phyloP scores from a whole-genome alignment of 2,113 vertebrate species.

The Carassius auratus region DNA sequence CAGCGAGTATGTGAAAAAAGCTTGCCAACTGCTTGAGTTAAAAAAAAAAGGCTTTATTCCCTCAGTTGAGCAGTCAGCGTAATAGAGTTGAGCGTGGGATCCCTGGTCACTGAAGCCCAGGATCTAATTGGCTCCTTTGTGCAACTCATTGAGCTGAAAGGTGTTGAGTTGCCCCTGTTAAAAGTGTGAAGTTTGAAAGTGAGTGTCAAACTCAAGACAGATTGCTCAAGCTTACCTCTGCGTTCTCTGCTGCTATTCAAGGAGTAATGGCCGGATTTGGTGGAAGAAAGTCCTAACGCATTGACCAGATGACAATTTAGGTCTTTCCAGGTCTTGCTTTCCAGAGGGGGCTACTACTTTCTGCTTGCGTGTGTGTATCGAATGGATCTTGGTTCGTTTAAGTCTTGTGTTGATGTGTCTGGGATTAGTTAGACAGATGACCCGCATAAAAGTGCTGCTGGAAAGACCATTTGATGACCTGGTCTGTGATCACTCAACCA shows the following conservation, averaged over 20 bases:
- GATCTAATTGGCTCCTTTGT: conserved; percentile 56
- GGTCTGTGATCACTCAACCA: conserved; percentile 75
- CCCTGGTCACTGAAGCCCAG: conserved; percentile 20
- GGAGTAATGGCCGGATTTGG: conserved; percentile 38
- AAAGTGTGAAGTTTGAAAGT: conserved; percentile 50
- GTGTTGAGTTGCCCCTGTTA: conserved; percentile 48
- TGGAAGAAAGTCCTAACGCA: conserved; percentile 46
- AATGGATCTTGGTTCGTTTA: conserved; percentile 45
- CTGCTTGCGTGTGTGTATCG: conserved; percentile 46
- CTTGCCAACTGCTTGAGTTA: conserved; percentile 39
- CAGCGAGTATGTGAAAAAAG: not conserved
- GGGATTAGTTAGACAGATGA: conserved; percentile 78
- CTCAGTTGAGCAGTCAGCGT: conserved; percentile 32
- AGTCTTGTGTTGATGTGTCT: conserved; percentile 48
- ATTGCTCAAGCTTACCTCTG: conserved; percentile 46
- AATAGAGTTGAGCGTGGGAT: conserved; percentile 28
- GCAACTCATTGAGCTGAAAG: conserved; percentile 58
- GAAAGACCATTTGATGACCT: conserved; percentile 55
- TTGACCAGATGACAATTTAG: conserved; percentile 59
- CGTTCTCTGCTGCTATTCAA: conserved; percentile 44
- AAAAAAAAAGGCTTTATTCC: conserved; percentile 53
- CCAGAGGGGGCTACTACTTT: conserved; percentile 41
- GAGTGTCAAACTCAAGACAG: conserved; percentile 47
- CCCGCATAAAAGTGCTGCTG: conserved; percentile 65
- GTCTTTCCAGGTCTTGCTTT: conserved; percentile 26